Conservation (phyloP, 2,888 invertebrate species). For the Yponomeuta sedellus region DNA sequence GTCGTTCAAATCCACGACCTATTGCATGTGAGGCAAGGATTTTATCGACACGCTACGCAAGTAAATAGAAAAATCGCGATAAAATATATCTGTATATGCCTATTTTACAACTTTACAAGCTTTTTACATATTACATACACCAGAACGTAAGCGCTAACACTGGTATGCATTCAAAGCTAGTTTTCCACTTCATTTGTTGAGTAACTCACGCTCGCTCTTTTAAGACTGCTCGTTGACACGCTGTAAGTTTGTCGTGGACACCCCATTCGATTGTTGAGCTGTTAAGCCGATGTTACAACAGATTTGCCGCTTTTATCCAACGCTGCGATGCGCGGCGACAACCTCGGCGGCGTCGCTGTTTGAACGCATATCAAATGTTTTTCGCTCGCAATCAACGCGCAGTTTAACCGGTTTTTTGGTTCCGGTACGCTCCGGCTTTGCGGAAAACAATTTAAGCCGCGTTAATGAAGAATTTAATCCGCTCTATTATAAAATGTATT, state of each 20-base stretch:
- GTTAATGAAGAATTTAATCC: not conserved
- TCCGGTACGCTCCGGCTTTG: not conserved
- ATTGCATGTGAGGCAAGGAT: no score
- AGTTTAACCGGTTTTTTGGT: not conserved
- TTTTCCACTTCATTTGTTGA: no score
- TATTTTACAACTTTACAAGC: no score
- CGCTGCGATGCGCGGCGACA: constrained; percentile 43
- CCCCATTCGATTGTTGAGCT: constrained; percentile 36
- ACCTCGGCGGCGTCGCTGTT: constrained; percentile 1
- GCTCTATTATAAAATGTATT: not conserved
- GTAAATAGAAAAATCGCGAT: no score
- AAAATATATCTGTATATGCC: no score
- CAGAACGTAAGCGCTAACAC: no score
- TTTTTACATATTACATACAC: no score
- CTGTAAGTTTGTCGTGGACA: not conserved
- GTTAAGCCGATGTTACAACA: constrained; percentile 70
- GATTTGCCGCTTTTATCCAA: constrained; percentile 58
- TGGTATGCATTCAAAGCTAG: no score
- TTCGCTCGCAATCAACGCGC: not conserved
- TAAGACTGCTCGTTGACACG: not conserved
- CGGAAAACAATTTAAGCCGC: not conserved
- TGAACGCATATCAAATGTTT: constrained; percentile 8
- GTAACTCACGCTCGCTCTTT: no score
- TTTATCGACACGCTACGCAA: no score
- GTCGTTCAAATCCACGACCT: no score